Base-by-base conservation (phyloP, 1,140 invertebrate genomes). In the Drosophila cardini region DNA sequence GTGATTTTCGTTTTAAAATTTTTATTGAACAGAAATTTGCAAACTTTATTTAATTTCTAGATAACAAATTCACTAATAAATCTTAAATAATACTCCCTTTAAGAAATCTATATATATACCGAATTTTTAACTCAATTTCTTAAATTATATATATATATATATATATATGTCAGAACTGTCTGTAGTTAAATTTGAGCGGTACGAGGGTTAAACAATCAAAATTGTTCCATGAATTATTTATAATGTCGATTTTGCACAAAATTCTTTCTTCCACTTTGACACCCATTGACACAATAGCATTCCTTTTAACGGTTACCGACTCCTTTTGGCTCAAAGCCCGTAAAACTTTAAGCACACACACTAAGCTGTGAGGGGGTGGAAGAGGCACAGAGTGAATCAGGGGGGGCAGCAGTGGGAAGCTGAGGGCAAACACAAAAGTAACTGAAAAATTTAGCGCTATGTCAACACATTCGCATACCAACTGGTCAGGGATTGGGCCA, bases 371-470 rank as follows among this genome's bases (percentile, higher is more conserved):
- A 11, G 36, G 8, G 34, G 13, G 6, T 11, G 21, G n/a, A 52
- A 36, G 34, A 30, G 48, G 64, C 58, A 46, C 71, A 75, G 71
- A 61, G n/a, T n/a, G n/a, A n/a, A n/a, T n/a, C n/a, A n/a, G n/a
- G n/a, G n/a, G n/a, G n/a, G n/a, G n/a, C n/a, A n/a, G n/a, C n/a
- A n/a, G n/a, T n/a, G 46, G 21, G 21, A 2, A 21, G 3, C 21
- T 2, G 21, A 21, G 21, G 21, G 21, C 83, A 79, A 87, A 82
- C 71, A 79, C 4, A 68, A 72, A 87, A 83, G 82, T 83, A 87
- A 83, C 79, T 86, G 72, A 70, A 87, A 86, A 87, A 87, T 87
- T 76, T 87, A 73, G 82, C 79, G 84, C 82, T 86, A 87, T 86
- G 82, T 86, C 82, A 86, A 86, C 79, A 86, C 68, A 87, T 79